Base-by-base conservation (phyloP, 2,797 vertebrate species). In the Aselliscus stoliczkanus region DNA sequence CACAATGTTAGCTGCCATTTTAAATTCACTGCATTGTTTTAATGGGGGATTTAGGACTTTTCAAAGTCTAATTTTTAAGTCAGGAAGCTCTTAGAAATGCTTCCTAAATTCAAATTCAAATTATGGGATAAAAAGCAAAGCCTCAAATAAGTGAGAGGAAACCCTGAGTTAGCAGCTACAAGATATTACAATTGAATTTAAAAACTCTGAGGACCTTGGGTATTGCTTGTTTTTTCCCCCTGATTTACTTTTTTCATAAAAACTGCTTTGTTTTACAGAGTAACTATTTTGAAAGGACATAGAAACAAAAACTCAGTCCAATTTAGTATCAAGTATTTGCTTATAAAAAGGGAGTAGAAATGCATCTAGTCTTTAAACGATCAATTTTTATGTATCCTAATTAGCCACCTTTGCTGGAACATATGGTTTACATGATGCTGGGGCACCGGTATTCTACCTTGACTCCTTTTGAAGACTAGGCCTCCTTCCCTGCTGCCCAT, bases 41-140 rank as follows among this genome's bases (percentile, higher is more conserved):
- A 7, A 72, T 18, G 37, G 9, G 12, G 1, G 15, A 17, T 60
- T 54, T 70, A 72, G 34, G 31, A 47, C 6, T 69, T 93, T 89
- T 67, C 12, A 65, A 88, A 89, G 64, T 54, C 39, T 83, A 67
- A 60, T 72, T 92, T 25, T 89, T n/a, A 82, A 50, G 86, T 89
- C 69, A 77, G 42, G 50, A 97, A 92, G 52, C 21, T 54, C 37
- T 69, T 27, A 86, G 15, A 64, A 79, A 87, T 90, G 37, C 47
- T 75, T 37, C 25, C 65, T 92, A 72, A 93, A 72, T 77, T 95
- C 39, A 91, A 58, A 88, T 83, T 77, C 52, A 77, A 79, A 73
- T 88, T 84, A 25, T 69, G 23, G 58, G 2, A 34, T 60, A 54
- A 23, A 47, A 93, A 80, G 75, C 34, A 91, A 95, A 56, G 7